A percentile compares a stretch with the other conserved stretches of the same genome.
phyloP scores from a whole-genome alignment of 2,113 vertebrate species.

The Choloepus hoffmanni region DNA sequence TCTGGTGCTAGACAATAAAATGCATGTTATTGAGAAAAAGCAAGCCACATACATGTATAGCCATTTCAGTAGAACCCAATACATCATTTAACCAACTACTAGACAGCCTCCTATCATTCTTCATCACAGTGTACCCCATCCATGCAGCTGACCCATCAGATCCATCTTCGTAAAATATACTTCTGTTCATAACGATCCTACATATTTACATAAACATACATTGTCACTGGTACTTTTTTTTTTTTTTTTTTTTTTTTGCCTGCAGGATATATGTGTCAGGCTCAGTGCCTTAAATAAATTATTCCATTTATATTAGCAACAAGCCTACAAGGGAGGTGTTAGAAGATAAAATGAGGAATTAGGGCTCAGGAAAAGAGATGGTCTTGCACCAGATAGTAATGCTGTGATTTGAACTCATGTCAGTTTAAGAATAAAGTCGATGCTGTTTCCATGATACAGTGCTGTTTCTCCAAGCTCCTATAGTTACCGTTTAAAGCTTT shows the following conservation, averaged over 20 bases:
- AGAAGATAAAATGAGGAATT: background rate
- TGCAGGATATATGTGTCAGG: background rate
- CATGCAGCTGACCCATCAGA: background rate
- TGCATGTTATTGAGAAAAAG: background rate
- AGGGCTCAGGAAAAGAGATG: background rate
- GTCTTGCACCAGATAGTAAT: background rate
- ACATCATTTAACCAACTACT: background rate
- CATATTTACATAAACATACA: background rate
- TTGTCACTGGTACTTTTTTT: background rate
- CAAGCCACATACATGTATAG: background rate
- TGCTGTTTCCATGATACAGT: background rate
- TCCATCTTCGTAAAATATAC: background rate
- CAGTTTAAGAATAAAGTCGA: background rate
- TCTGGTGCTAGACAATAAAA: background rate
- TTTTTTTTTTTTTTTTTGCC: background rate
- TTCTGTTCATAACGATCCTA: background rate
- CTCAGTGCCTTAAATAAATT: background rate
- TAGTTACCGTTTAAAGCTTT: background rate
- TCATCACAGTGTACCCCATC: background rate
- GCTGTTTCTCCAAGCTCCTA: background rate
- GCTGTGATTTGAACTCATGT: background rate
- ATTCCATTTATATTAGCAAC: background rate
- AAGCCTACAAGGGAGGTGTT: background rate
- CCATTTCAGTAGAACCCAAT: background rate
- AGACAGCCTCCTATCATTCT: background rate